Percentiles rank a stretch among this genome's conserved stretches.
phyloP scores from a whole-genome alignment of 2,888 invertebrate species.

The Sphinx pinastri region DNA sequence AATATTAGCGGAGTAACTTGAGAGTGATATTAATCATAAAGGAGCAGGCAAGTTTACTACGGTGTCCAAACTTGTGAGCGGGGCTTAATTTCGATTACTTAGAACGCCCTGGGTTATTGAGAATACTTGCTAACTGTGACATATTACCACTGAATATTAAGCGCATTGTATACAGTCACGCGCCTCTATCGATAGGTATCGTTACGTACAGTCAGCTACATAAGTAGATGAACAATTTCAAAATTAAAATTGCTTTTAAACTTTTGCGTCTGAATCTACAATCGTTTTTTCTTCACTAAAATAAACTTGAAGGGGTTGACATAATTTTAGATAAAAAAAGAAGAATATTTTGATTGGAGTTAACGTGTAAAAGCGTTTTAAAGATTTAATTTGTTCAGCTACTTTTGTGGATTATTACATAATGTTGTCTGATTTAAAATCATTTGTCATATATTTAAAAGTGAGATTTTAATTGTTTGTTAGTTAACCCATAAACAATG shows the following conservation, averaged over 20 bases:
- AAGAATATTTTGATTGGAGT: no score
- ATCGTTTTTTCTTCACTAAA: no score
- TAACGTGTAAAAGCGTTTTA: no score
- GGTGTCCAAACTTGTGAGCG: constrained; percentile 48
- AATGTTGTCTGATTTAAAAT: no score
- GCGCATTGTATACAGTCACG: constrained; percentile 21
- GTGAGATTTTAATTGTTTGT: not conserved
- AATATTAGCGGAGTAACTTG: constrained; percentile 39
- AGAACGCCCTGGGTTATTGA: constrained; percentile 48
- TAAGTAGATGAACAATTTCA: no score
- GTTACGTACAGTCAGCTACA: no score
- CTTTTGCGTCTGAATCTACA: no score
- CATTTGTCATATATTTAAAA: not conserved
- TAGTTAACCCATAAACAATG: not conserved
- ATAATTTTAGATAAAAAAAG: no score
- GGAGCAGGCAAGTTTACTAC: constrained; percentile 47
- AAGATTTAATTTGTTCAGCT: no score
- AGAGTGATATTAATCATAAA: constrained; percentile 49
- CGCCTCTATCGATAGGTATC: constrained; percentile 6
- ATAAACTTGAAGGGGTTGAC: no score
- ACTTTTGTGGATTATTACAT: no score
- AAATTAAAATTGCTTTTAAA: no score
- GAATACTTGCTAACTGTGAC: constrained; percentile 41
- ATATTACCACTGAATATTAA: constrained; percentile 35
- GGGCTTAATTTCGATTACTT: constrained; percentile 51